Evolutionary conservation across 2,113 vertebrate species (phyloP).

Genomic region (Chloropsis hardwickii): DNA sequence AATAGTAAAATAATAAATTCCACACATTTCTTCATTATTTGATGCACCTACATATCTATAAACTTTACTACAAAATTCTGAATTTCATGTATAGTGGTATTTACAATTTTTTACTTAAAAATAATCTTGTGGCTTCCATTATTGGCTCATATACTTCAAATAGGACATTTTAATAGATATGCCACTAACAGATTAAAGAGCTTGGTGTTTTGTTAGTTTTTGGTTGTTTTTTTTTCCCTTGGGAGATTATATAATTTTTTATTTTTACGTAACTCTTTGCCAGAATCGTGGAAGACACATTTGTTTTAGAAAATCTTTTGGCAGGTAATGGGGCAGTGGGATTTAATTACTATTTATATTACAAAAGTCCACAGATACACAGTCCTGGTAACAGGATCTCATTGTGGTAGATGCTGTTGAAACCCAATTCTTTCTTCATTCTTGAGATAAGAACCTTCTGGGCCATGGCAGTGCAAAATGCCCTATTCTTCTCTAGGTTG

Average conservation of each 20-base stretch:
- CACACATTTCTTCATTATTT: background rate
- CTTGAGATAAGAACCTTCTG: conserved; percentile 17
- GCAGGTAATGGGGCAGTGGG: background rate
- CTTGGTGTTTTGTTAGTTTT: background rate
- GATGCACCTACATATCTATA: background rate
- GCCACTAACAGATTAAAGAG: background rate
- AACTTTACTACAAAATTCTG: background rate
- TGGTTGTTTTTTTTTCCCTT: background rate
- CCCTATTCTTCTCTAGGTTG: conserved; percentile 11
- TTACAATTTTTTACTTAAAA: background rate
- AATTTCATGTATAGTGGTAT: background rate
- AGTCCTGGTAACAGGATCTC: background rate
- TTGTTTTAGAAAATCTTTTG: background rate
- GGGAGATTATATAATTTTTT: background rate
- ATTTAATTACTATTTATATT: conserved; percentile 22
- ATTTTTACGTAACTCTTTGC: background rate
- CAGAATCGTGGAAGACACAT: background rate
- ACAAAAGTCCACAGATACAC: background rate
- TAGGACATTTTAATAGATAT: background rate
- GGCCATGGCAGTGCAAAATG: background rate
- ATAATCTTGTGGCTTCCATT: background rate
- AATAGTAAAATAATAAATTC: background rate
- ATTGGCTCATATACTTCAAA: background rate
- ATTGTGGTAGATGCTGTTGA: background rate
- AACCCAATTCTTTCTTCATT: conserved; percentile 16